Base-by-base conservation (phyloP, 1,140 invertebrate genomes). In the Mesaphorura yosii region DNA sequence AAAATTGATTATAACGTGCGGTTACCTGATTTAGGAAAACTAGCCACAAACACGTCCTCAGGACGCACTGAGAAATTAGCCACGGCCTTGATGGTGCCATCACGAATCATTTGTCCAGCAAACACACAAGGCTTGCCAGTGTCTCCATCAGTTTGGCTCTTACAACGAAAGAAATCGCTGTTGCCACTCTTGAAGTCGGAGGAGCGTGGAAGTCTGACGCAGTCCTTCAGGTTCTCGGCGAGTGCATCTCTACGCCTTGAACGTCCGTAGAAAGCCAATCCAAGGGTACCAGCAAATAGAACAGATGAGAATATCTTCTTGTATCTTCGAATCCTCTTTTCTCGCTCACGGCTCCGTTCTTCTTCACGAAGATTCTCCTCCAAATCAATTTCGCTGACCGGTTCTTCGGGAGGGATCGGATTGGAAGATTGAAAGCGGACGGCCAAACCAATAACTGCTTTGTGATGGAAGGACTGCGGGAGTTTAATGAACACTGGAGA, bases 21-120 rank as follows among this genome's bases (percentile, higher is more conserved):
- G 7, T 55, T 49, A 58, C 60, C 60, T 6, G 56, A 45, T 55
- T 62, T 62, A 14, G 60, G 60, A 51, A 62, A 62, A 26, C 60
- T 62, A 5, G 54, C 50, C 0, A 62, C 57, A 27, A 62, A 37
- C 0, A 62, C 38, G 42, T 62, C 60, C 39, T 39, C 41, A n/a
- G 34, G 25, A 3, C 37, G 27, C 0, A 59, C 22, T 0, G 37
- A 6, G 26, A 62, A 54, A 17, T 37, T 28, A n/a, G 51, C 19
- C 22, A 57, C 23, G 7, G 19, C 20, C 31, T 41, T 48, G 17
- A 62, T 31, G 12, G 60, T 57, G 37, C 60, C 60, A 48, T 62
- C 50, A 19, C 46, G 37, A 20, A 62, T 38, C 27, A 58, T 62
- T 39, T 47, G 20, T 1, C 25, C 34, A 2, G 56, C 54, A 3